These are phyloP conservation scores for Thaumatotibia leucotreta DNA, from an alignment of 1,140 invertebrate species.

Conservation along the genomic window DNA sequence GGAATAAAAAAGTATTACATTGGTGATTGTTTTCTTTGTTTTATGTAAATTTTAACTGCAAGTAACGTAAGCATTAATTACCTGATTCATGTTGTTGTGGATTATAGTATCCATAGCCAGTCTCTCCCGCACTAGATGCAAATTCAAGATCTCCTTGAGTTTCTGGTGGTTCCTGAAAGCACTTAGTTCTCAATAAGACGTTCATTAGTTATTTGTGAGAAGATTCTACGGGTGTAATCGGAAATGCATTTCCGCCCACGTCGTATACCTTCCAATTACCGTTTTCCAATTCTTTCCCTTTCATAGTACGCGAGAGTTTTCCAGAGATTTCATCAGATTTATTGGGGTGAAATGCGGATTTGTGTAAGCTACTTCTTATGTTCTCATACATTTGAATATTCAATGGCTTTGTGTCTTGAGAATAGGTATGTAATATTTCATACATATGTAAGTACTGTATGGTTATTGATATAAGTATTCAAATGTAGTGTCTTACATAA, in stretches of 20 bases:
- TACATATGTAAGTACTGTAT: too few relatives aligned
- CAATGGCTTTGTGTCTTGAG: constrained; percentile 11
- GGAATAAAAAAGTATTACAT: too few relatives aligned
- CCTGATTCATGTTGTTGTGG: constrained; percentile 82
- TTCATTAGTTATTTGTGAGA: background rate
- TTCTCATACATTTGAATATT: background rate
- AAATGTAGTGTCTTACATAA: too few relatives aligned
- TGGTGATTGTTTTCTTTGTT: too few relatives aligned
- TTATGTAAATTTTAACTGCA: too few relatives aligned
- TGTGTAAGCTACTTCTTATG: background rate
- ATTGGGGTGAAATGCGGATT: background rate
- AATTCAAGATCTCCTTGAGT: constrained; percentile 85
- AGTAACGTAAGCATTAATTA: constrained; percentile 45
- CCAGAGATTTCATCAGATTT: background rate
- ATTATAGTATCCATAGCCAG: constrained; percentile 87
- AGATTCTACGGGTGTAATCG: background rate
- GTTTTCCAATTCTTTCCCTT: background rate
- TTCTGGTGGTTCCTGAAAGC: constrained; percentile 79
- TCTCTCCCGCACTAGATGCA: constrained; percentile 86
- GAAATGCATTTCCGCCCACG: background rate
- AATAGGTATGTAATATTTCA: too few relatives aligned
- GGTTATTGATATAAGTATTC: too few relatives aligned
- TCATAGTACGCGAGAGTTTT: background rate
- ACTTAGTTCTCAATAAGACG: background rate
- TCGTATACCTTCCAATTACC: background rate